These are phyloP conservation scores for Athrips mouffetella DNA, from an alignment of 2,888 invertebrate species.

Conservation along the genomic window DNA sequence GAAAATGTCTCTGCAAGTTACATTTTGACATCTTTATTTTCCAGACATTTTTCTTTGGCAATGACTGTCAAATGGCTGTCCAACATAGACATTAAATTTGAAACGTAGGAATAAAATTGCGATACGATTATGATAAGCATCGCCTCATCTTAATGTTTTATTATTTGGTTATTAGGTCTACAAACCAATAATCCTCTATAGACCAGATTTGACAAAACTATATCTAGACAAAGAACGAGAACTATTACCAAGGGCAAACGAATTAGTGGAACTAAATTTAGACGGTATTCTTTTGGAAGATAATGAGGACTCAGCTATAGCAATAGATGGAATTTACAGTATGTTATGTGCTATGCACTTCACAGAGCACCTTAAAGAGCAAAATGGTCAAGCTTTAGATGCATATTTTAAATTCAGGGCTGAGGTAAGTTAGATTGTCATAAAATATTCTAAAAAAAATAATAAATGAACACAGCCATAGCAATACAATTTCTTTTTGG, in stretches of 20 bases:
- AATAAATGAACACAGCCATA: no score
- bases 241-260: background rate
- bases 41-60: no score
- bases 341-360: background rate
- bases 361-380: background rate
- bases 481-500: no score
- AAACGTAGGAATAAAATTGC: no score
- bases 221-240: background rate
- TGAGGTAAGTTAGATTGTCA: background rate
- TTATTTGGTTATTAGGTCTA: background rate
- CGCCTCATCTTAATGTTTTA: background rate
- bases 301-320: no score
- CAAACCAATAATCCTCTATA: slow-evolving; percentile 3
- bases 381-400: background rate
- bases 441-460: no score
- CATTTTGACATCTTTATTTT: no score
- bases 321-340: background rate
- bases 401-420: background rate
- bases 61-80: no score
- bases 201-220: background rate
- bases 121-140: no score
- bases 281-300: slow-evolving; percentile 5
- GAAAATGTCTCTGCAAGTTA: no score
- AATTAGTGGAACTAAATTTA: background rate
- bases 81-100: no score